Evolutionary conservation across 2,888 invertebrate genomes (phyloP), one percentile per base, ranked within the genome.

Genomic region (Gymnoscelis rufifasciata): DNA sequence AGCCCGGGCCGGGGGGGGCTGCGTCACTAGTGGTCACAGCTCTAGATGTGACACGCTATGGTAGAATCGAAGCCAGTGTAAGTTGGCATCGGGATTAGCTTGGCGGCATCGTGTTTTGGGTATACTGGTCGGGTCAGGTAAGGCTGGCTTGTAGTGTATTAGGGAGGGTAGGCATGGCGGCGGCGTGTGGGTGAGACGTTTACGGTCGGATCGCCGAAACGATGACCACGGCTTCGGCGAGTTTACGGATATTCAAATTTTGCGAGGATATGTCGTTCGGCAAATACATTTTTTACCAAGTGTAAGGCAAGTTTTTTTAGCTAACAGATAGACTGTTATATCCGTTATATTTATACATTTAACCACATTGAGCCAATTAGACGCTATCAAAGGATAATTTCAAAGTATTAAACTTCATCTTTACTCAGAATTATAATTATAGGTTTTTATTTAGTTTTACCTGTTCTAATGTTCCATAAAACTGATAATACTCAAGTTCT

Each of bases 101-200:
- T 52, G 56, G 41, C 43, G 55, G 58, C 59, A 51, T 53, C 46
- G 30, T 38, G 39, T 43, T 38, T 38, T 45, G 48, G 46, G 31
- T 50, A 54, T 55, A 66, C 57, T 59, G 52, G 56, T 57, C 58
- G 54, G 78, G 49, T 69, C 81, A 42, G 43, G 12, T 7, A 50
- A 43, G 1, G 53, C 41, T 75, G 80, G 53, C 52, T 47, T 54
- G 66, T 31, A 49, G 37, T 77, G 75, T 75, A 78, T 79, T 78
- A 73, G 66, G 72, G 79, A 83, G 73, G 78, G 79, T 83, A 78
- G 76, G 78, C 79, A 74, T 71, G 67, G 77, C 76, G 75, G 78
- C 79, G 74, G 79, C 78, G 81, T 80, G 84, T 86, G 87, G 84
- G 87, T 79, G 84, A 87, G 87, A 87, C 87, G 86, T 87, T 87